Base-by-base conservation (phyloP, 2,797 vertebrate genomes). In the Sebastes trivittatus region DNA sequence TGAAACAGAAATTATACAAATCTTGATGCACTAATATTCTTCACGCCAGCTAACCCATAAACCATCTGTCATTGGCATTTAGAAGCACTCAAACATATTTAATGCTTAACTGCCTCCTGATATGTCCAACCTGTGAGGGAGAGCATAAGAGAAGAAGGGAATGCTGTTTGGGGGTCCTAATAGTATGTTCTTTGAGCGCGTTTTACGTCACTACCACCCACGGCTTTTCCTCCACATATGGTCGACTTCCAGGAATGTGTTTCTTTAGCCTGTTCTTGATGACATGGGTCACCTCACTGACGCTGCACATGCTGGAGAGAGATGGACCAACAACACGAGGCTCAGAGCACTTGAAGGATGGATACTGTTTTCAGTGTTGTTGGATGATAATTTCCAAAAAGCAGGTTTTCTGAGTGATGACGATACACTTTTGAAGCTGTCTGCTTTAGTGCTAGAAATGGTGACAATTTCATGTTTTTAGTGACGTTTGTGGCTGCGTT, bases 151-250 rank as follows among this genome's bases (percentile, higher is more conserved):
- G 63, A 60, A 93, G 88, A 94, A 86, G 89, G 91, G 91, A 94
- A 94, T 95, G 95, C 92, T 95, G 89, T 94, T 91, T 68, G 81
- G 76, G 88, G 88, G 90, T 89, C 92, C 88, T 93, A 89, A 94
- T 95, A 95, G 94, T 91, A 90, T 80, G 87, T 89, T 93, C 94
- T 94, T 93, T 95, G 92, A 93, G 84, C 3, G 32, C 60, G 85
- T 94, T 96, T 96, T 96, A 96, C 95, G 95, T 96, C 95, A 96
- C 93, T 96, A 88, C 96, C 96, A 96, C 95, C 95, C 96, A 96
- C 93, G 27, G 94, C 87, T 95, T 94, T 95, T 94, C 93, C 94
- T 93, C 87, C 84, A 93, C 94, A 94, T 95, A 90, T 96, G 96
- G 93, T 90, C 71, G 60, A 79, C 87, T 93, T 92, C 89, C 89